phyloP scores from a whole-genome alignment of 53 echinoderm and acorn worm genomes.

The Paelopatides confundens region DNA sequence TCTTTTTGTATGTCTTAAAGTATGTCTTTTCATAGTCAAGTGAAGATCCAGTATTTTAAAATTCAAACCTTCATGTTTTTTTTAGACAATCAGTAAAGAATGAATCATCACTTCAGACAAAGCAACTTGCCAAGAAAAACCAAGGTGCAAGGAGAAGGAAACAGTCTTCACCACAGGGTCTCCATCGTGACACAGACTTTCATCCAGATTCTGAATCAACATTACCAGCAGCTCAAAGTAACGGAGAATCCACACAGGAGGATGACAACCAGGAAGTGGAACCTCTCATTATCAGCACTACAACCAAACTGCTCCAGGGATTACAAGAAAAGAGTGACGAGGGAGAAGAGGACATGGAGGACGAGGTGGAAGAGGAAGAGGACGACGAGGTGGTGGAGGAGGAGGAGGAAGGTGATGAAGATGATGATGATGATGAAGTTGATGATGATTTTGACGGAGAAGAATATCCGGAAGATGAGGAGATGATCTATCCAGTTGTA shows the following conservation, averaged over 20 bases:
- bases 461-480: not conserved
- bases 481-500: not conserved
- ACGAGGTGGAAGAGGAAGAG: not conserved
- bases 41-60: too few relatives aligned
- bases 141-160: constrained; percentile 29
- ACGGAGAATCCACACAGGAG: not conserved
- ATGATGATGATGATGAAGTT: not conserved
- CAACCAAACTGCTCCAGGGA: constrained; percentile 15
- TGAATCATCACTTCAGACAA: not conserved
- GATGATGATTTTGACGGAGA: not conserved
- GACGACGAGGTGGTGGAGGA: not conserved
- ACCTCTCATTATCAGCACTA: constrained; percentile 30
- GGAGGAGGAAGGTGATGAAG: not conserved
- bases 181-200: constrained; percentile 2
- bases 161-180: constrained; percentile 37
- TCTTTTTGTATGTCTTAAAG: too few relatives aligned
- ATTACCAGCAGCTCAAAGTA: constrained; percentile 14
- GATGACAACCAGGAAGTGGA: not conserved
- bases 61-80: not conserved
- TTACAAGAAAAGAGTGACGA: not conserved
- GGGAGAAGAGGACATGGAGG: not conserved
- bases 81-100: not conserved
- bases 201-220: constrained; percentile 7
- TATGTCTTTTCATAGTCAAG: too few relatives aligned
- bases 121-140: not conserved